phyloP scores from a whole-genome alignment of 2,113 vertebrate genomes.

The Periophthalmodon schlosseri region DNA sequence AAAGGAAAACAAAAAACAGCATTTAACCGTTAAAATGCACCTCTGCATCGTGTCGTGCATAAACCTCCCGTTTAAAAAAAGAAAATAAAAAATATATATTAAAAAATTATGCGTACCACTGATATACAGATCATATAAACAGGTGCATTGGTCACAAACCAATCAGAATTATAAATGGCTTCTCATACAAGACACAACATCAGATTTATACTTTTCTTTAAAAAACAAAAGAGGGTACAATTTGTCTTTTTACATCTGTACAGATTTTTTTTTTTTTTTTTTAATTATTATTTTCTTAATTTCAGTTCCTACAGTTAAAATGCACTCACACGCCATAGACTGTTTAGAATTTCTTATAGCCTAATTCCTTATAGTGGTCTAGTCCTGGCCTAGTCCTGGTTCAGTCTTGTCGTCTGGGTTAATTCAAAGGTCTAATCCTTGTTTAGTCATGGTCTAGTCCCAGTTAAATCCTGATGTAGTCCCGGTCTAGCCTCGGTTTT shows the following conservation, averaged over 20 bases:
- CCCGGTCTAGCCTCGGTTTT: too few species aligned
- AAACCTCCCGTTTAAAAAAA: conserved; percentile 74
- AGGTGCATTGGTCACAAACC: conserved; percentile 84
- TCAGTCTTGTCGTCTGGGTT: neutral
- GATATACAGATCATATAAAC: conserved; percentile 87
- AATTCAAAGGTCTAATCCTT: too few species aligned
- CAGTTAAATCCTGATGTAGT: too few species aligned
- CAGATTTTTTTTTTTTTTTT: conserved; percentile 40
- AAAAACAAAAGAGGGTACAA: conserved; percentile 49
- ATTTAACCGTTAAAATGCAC: conserved; percentile 58
- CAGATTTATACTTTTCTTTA: conserved; percentile 56
- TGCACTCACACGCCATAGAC: conserved; percentile 56
- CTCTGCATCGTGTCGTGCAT: conserved; percentile 74
- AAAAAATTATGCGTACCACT: conserved; percentile 84
- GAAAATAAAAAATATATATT: conserved; percentile 79
- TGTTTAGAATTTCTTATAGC: conserved; percentile 2
- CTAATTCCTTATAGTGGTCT: too few species aligned
- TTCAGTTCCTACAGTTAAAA: conserved; percentile 57
- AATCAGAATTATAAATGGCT: conserved; percentile 85
- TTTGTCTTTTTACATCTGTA: conserved; percentile 69
- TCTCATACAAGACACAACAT: conserved; percentile 78
- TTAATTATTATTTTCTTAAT: conserved; percentile 28
- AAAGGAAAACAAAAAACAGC: conserved; percentile 48
- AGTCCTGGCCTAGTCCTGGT: neutral
- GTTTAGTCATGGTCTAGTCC: too few species aligned